Conservation (phyloP, 2,888 invertebrate species). For the Willowsia nigromaculata region DNA sequence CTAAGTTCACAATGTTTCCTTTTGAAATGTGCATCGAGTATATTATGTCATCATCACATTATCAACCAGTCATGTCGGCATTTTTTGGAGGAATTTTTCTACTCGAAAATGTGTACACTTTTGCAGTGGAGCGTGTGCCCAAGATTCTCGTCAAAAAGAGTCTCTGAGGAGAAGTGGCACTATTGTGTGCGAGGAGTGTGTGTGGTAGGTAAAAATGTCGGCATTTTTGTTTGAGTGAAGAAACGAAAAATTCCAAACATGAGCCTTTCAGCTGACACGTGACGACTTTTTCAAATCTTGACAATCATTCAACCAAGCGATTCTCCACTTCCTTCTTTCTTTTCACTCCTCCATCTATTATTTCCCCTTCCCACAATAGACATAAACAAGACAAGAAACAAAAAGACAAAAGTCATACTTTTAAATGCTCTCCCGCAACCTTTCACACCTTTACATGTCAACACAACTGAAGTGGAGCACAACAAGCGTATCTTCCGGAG, state of each 20-base stretch:
- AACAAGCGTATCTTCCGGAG: not conserved
- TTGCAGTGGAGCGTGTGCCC: not conserved
- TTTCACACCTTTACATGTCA: slow-evolving; percentile 69
- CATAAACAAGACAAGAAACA: slow-evolving; percentile 5
- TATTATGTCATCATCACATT: slow-evolving; percentile 14
- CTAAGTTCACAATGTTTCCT: not conserved
- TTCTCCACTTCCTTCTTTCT: not conserved
- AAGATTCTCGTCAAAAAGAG: too few relatives aligned
- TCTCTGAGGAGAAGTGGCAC: not conserved
- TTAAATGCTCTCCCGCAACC: slow-evolving; percentile 66
- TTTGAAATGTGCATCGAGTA: not conserved
- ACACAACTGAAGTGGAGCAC: slow-evolving; percentile 15
- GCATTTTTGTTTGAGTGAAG: slow-evolving; percentile 71
- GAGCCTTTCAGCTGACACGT: slow-evolving; percentile 26
- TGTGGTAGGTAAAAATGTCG: slow-evolving; percentile 65
- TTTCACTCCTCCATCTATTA: not conserved
- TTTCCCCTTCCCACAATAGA: slow-evolving; percentile 25
- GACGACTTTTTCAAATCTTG: slow-evolving; percentile 36
- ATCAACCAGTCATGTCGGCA: slow-evolving; percentile 32
- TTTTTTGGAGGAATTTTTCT: slow-evolving; percentile 15
- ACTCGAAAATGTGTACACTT: not conserved
- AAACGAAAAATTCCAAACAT: slow-evolving; percentile 60
- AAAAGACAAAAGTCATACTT: slow-evolving; percentile 39
- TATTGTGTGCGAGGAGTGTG: not conserved
- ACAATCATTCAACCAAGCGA: slow-evolving; percentile 34